A percentile compares a stretch with the other conserved stretches of the same genome.
These are phyloP conservation scores for Tokudaia tokunoshimensis DNA, from an alignment of 2,797 vertebrate species.

Conservation along the genomic window DNA sequence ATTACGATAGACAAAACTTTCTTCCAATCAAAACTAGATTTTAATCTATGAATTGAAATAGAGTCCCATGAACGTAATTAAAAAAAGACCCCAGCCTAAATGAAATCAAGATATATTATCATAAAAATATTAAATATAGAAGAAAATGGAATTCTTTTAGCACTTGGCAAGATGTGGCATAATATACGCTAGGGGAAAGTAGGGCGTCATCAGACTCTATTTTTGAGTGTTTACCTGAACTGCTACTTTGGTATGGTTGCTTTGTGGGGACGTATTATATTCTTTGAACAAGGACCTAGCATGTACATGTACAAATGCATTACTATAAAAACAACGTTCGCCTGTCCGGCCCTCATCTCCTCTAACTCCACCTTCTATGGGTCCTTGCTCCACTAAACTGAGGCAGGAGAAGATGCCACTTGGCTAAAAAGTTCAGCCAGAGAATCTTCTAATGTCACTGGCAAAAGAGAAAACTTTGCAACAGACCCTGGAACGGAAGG, in stretches of 20 bases:
- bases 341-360: neutral
- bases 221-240: accelerated
- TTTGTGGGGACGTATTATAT: neutral
- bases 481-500: neutral
- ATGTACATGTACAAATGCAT: neutral
- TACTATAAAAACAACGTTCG: neutral
- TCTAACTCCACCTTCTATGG: neutral
- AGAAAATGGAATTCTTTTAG: neutral
- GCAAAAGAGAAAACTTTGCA: neutral
- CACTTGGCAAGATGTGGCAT: neutral
- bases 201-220: neutral
- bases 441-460: neutral
- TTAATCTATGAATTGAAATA: neutral
- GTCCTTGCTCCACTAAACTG: neutral
- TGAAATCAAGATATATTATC: neutral
- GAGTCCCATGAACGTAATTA: neutral
- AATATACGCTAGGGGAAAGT: neutral
- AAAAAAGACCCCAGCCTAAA: neutral
- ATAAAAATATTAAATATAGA: neutral
- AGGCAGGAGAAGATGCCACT: neutral
- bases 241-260: neutral
- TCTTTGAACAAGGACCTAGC: neutral
- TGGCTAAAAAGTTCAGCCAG: neutral
- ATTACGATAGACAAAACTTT: neutral
- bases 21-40: neutral